Conservation (phyloP, 2,797 vertebrate species). For the Myripristis jacobus region DNA sequence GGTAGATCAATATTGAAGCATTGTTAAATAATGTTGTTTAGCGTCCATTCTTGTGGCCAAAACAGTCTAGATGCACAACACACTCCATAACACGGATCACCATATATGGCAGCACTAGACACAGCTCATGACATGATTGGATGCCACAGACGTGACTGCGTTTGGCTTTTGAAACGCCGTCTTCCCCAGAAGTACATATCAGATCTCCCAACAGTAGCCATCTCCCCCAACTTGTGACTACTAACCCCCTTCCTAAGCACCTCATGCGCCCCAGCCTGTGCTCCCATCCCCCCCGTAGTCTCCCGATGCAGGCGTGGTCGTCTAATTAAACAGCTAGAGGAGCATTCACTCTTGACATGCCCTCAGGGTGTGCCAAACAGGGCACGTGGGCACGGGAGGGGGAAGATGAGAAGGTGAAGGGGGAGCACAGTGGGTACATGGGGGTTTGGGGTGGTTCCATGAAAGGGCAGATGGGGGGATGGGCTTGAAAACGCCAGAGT, state of each 20-base stretch:
- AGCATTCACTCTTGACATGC: conserved; percentile 69
- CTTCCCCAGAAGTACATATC: conserved; percentile 36
- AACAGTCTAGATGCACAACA: background rate
- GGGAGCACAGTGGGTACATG: conserved; percentile 41
- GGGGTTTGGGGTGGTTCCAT: conserved; percentile 23
- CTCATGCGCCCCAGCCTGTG: conserved; percentile 41
- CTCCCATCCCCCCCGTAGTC: conserved; percentile 50
- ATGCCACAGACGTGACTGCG: conserved; percentile 33
- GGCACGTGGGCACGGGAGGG: conserved; percentile 35
- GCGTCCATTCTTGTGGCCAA: background rate
- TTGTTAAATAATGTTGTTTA: background rate
- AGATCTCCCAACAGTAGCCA: conserved; percentile 22
- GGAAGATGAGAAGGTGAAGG: conserved; percentile 31
- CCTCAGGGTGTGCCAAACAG: conserved; percentile 70
- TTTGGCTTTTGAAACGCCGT: conserved; percentile 13
- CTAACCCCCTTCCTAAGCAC: conserved; percentile 43
- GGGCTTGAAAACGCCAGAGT: background rate
- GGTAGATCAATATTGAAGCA: conserved; percentile 25
- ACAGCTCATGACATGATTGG: conserved; percentile 43
- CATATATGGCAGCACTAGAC: conserved; percentile 25
- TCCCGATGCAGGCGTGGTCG: conserved; percentile 55
- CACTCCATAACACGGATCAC: background rate
- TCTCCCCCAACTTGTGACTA: conserved; percentile 29
- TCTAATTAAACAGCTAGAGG: conserved; percentile 71
- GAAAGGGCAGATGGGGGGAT: conserved; percentile 4